phyloP scores from a whole-genome alignment of 2,113 vertebrate genomes.

The Eulemur rufifrons region DNA sequence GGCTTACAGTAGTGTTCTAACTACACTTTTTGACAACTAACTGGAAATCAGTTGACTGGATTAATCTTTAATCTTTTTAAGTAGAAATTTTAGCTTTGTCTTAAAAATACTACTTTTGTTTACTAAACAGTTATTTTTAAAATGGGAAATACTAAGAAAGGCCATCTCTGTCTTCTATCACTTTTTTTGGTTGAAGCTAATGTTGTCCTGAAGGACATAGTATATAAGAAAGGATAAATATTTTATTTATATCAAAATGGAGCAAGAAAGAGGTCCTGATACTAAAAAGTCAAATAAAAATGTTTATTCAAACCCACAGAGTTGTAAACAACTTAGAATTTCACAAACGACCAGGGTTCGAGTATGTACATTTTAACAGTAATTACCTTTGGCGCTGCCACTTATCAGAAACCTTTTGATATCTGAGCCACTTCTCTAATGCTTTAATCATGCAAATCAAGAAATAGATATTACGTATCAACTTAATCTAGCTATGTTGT shows the following conservation, averaged over 20 bases:
- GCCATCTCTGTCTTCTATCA: conserved; percentile 73
- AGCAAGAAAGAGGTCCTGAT: not conserved
- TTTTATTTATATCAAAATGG: conserved; percentile 65
- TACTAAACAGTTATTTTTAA: conserved; percentile 76
- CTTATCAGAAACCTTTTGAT: conserved; percentile 81
- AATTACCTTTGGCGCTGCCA: conserved; percentile 80
- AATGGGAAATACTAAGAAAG: conserved; percentile 74
- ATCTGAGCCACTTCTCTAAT: conserved; percentile 74
- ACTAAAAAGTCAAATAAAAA: conserved; percentile 45
- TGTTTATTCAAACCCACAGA: conserved; percentile 33
- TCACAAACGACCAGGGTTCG: conserved; percentile 53
- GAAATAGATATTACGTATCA: conserved; percentile 75
- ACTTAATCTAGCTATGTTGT: conserved; percentile 69
- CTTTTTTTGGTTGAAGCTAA: conserved; percentile 38
- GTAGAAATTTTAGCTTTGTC: conserved; percentile 77
- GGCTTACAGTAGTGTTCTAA: conserved; percentile 73
- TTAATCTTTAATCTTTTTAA: conserved; percentile 67
- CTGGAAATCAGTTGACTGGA: conserved; percentile 74
- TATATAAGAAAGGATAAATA: conserved; percentile 72
- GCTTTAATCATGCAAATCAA: conserved; percentile 83
- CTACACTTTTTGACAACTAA: conserved; percentile 80
- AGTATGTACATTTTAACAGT: conserved; percentile 76
- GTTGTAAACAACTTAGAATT: conserved; percentile 61
- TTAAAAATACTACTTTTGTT: conserved; percentile 67
- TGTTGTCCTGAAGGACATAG: conserved; percentile 52